Percentiles rank a stretch among this genome's conserved stretches.
phyloP scores from a whole-genome alignment of 2,113 vertebrate genomes.

The Nerophis lumbriciformis region DNA sequence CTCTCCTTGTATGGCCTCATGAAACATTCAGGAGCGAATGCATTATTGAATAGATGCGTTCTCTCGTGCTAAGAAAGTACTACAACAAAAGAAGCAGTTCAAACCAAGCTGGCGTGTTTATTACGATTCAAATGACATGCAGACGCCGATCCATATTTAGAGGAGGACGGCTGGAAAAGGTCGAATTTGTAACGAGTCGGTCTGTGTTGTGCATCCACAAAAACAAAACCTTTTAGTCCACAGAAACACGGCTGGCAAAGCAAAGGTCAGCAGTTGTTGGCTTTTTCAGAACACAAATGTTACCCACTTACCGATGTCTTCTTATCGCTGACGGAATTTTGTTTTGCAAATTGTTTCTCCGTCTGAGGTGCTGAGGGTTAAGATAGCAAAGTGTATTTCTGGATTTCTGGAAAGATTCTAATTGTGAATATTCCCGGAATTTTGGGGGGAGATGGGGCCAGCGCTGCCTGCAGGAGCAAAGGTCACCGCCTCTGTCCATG shows the following conservation, averaged over 20 bases:
- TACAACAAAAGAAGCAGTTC: not conserved
- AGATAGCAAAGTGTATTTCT: too few species aligned
- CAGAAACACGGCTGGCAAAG: not conserved
- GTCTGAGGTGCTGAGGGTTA: too few species aligned
- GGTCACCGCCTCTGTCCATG: too few species aligned
- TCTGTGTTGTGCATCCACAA: not conserved
- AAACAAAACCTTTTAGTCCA: not conserved
- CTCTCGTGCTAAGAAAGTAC: not conserved
- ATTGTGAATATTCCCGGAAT: too few species aligned
- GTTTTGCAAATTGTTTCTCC: too few species aligned
- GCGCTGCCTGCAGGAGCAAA: too few species aligned
- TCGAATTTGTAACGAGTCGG: constrained; percentile 2
- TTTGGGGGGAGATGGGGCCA: too few species aligned
- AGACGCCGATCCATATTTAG: not conserved
- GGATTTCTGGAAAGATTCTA: too few species aligned
- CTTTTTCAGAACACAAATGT: not conserved
- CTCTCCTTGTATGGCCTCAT: too few species aligned
- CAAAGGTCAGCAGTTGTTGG: not conserved
- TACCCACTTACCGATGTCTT: too few species aligned
- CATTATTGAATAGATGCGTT: not conserved
- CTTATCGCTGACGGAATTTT: too few species aligned
- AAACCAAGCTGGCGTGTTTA: not conserved
- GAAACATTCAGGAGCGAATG: not conserved
- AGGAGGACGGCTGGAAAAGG: not conserved
- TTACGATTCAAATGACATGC: not conserved